Base-by-base conservation (phyloP, 1,140 invertebrate species). In the Arion vulgaris region DNA sequence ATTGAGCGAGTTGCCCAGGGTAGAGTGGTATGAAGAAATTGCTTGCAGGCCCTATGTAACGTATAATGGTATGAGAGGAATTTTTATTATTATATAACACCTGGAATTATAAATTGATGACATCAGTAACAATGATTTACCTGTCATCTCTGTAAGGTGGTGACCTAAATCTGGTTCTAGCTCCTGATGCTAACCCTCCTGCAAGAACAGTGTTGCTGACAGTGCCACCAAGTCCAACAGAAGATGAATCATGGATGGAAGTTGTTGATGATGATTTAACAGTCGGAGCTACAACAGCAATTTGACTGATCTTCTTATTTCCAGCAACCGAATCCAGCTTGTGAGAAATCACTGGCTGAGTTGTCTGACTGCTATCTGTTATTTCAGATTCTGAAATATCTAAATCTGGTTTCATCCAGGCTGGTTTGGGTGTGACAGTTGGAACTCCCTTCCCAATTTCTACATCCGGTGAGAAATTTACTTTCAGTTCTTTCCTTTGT, bases 71-170 rank as follows among this genome's bases (percentile, higher is more conserved):
- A n/a, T n/a, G n/a, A n/a, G n/a, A n/a, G n/a, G n/a, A n/a, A n/a
- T n/a, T n/a, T n/a, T n/a, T n/a, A n/a, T n/a, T n/a, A n/a, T n/a
- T n/a, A n/a, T n/a, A n/a, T n/a, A n/a, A n/a, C n/a, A n/a, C n/a
- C n/a, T n/a, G n/a, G n/a, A n/a, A n/a, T n/a, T n/a, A n/a, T n/a
- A n/a, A n/a, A n/a, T n/a, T n/a, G n/a, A n/a, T n/a, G n/a, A n/a
- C n/a, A n/a, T n/a, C n/a, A n/a, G n/a, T n/a, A n/a, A n/a, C n/a
- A n/a, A n/a, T n/a, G n/a, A n/a, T n/a, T n/a, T 39, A 87, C 87
- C 86, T 87, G 32, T 83, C 84, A 45, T 77, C 85, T 80, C 86
- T 83, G 36, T 84, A 85, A 36, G 87, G 76, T 36, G 76, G 87
- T 26, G 87, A 88, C 7, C 82, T 83, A 38, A 85, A 83, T 32